These are phyloP conservation scores for Pangasius djambal DNA, from an alignment of 2,797 vertebrate species.

Conservation along the genomic window DNA sequence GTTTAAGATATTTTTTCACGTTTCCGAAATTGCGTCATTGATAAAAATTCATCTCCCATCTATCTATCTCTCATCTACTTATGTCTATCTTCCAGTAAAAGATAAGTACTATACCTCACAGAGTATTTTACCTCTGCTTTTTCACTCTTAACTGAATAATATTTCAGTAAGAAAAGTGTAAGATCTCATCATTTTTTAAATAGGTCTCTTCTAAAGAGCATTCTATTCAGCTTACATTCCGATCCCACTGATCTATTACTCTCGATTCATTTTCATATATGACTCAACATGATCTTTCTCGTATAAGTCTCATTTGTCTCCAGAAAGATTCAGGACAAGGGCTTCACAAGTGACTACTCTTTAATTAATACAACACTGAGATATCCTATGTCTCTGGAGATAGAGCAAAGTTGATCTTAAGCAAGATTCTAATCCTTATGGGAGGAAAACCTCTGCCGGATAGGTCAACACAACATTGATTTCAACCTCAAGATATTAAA, in stretches of 20 bases:
- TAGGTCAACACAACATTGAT: constrained; percentile 11
- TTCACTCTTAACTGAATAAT: neutral
- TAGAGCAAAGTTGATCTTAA: constrained; percentile 3
- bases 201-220: neutral
- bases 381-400: neutral
- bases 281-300: neutral
- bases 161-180: neutral
- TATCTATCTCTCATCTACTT: neutral
- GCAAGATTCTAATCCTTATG: constrained; percentile 1
- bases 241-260: neutral
- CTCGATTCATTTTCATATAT: neutral
- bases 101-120: neutral
- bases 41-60: neutral
- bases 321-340: neutral
- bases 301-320: neutral
- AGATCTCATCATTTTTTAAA: neutral
- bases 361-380: neutral
- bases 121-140: neutral
- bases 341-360: neutral
- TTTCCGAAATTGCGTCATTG: neutral
- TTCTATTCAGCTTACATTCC: neutral
- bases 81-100: neutral
- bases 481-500: constrained; percentile 40
- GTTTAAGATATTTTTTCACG: neutral
- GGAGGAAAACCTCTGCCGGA: neutral